A percentile compares a stretch with the other conserved stretches of the same genome.
These are phyloP conservation scores for Pentalonia nigronervosa DNA, from an alignment of 1,140 invertebrate genomes.

Conservation along the genomic window DNA sequence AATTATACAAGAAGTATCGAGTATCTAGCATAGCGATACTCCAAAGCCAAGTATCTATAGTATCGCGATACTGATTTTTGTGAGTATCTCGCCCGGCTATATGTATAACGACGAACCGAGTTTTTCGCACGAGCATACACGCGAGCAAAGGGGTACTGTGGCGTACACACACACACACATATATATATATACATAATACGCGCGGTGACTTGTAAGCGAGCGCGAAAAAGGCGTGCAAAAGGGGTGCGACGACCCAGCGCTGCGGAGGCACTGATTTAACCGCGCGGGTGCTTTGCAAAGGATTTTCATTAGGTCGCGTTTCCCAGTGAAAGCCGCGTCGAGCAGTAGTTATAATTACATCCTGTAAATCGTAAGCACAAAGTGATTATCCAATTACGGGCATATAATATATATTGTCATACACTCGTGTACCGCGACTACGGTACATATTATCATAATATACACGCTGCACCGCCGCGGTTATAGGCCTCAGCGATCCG, in stretches of 20 bases:
- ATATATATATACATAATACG: too few relatives aligned
- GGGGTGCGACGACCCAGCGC: background rate
- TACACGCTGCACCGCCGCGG: background rate
- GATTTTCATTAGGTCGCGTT: background rate
- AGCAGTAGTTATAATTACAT: background rate
- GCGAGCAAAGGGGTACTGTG: background rate
- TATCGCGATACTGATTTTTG: too few relatives aligned
- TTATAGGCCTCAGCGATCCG: background rate
- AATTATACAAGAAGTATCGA: too few relatives aligned
- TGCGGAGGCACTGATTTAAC: background rate
- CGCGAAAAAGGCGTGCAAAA: background rate
- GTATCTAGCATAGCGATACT: too few relatives aligned
- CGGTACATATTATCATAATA: background rate
- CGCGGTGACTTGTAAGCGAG: background rate
- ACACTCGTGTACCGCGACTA: background rate
- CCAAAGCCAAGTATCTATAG: too few relatives aligned
- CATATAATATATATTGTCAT: background rate
- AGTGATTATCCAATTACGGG: conserved; percentile 18
- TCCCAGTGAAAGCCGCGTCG: background rate
- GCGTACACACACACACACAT: background rate
- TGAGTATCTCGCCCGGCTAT: too few relatives aligned
- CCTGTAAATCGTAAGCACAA: conserved; percentile 9
- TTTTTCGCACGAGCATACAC: too few relatives aligned
- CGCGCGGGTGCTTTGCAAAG: background rate
- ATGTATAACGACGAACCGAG: too few relatives aligned